These are phyloP conservation scores for Plestiodon gilberti DNA, from an alignment of 2,113 vertebrate genomes.

Conservation along the genomic window DNA sequence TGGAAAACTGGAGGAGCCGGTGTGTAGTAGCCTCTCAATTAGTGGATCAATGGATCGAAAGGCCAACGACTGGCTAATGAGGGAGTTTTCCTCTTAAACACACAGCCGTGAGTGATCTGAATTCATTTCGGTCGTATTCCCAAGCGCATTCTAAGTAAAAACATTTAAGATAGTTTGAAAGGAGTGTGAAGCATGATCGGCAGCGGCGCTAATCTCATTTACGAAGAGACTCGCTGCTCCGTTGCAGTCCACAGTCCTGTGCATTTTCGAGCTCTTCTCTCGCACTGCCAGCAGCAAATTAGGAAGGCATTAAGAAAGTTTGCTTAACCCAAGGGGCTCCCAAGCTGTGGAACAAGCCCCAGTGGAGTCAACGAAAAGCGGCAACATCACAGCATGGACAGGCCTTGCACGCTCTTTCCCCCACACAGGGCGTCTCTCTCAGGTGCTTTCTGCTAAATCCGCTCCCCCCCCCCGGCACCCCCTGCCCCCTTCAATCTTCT, in stretches of 20 bases:
- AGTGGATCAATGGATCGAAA: too few relatives aligned
- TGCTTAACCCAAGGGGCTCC: not conserved
- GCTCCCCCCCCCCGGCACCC: not conserved
- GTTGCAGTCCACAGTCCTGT: too few relatives aligned
- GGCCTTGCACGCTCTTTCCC: not conserved
- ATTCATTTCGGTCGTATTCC: not conserved
- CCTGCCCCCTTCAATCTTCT: not conserved
- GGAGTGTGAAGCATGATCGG: too few relatives aligned
- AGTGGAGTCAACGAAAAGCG: not conserved
- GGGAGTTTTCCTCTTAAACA: too few relatives aligned
- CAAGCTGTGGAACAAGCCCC: not conserved
- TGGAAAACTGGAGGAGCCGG: too few relatives aligned
- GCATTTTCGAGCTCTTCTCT: too few relatives aligned
- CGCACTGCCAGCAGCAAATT: not conserved
- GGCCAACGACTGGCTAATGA: too few relatives aligned
- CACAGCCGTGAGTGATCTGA: not conserved
- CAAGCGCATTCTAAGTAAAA: not conserved
- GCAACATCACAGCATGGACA: not conserved
- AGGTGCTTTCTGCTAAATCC: not conserved
- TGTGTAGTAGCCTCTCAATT: too few relatives aligned
- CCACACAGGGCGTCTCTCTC: not conserved
- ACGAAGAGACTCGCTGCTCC: too few relatives aligned
- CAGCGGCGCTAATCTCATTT: too few relatives aligned
- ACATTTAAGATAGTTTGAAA: not conserved
- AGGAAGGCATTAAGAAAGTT: not conserved